Percentiles rank a stretch among this genome's conserved stretches.
phyloP scores from a whole-genome alignment of 1,140 invertebrate species.

The Aphaenogaster ashmeadi region DNA sequence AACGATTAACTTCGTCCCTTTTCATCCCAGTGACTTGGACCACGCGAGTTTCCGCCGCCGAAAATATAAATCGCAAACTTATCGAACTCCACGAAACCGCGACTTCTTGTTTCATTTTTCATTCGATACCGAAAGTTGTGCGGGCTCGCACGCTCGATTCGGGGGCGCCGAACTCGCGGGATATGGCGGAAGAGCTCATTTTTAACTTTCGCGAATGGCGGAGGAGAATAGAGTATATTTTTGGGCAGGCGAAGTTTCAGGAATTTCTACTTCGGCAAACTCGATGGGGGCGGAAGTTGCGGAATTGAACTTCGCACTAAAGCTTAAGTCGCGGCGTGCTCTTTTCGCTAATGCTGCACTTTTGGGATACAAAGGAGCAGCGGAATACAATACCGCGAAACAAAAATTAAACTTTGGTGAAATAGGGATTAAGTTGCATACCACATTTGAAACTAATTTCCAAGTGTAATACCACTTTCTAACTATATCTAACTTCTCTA shows the following conservation, averaged over 20 bases:
- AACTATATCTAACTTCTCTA: neutral
- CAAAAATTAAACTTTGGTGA: slow-evolving; percentile 34
- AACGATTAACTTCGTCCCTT: slow-evolving; percentile 34
- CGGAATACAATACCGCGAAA: neutral
- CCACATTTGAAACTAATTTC: slow-evolving; percentile 18
- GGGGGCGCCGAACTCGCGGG: slow-evolving; percentile 7
- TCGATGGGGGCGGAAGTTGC: slow-evolving; percentile 36
- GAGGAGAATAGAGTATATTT: slow-evolving; percentile 55
- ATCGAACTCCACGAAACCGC: slow-evolving; percentile 50
- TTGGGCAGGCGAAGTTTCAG: slow-evolving; percentile 45
- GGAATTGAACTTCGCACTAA: slow-evolving; percentile 54
- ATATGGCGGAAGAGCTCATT: slow-evolving; percentile 39
- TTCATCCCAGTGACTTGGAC: neutral
- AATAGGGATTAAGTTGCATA: neutral
- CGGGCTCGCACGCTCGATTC: neutral
- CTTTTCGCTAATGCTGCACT: slow-evolving; percentile 40
- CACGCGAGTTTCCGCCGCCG: neutral
- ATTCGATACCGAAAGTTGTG: slow-evolving; percentile 47
- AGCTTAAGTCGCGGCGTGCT: slow-evolving; percentile 37
- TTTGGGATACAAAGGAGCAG: slow-evolving; percentile 20
- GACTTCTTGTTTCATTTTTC: slow-evolving; percentile 54
- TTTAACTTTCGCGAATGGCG: slow-evolving; percentile 51
- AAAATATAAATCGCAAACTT: slow-evolving; percentile 61
- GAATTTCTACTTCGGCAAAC: slow-evolving; percentile 48
- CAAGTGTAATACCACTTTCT: neutral